Evolutionary conservation across 1,140 invertebrate species (phyloP).

Genomic region (Planococcus citri): DNA sequence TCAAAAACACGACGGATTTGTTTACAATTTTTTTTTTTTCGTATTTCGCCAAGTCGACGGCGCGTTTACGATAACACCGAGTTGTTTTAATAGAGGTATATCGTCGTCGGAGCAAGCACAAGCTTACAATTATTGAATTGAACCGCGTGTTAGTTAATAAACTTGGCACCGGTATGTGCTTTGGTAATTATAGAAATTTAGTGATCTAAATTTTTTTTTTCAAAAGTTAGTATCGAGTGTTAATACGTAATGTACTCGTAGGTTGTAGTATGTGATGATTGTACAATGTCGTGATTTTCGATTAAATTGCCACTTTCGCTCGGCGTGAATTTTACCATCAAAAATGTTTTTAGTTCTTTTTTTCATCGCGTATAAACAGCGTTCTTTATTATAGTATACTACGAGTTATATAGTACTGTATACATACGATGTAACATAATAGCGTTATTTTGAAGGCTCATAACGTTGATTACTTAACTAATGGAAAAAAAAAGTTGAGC

Average conservation of each 20-base stretch:
- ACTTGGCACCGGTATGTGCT: background rate
- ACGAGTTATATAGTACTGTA: no score
- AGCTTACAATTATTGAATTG: background rate
- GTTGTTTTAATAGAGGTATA: background rate
- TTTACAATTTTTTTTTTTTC: background rate
- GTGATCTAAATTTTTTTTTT: no score
- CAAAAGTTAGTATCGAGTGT: no score
- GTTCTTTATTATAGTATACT: no score
- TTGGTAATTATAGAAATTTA: background rate
- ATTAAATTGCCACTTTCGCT: no score
- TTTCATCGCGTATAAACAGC: background rate
- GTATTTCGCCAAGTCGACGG: background rate
- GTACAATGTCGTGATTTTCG: no score
- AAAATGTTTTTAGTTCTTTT: no score
- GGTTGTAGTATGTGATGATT: no score
- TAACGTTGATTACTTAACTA: background rate
- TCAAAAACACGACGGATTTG: slow-evolving; percentile 1
- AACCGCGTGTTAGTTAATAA: background rate
- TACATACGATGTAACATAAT: background rate
- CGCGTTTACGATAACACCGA: background rate
- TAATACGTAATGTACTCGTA: no score
- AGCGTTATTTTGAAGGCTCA: background rate
- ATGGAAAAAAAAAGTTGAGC: background rate
- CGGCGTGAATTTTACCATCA: no score
- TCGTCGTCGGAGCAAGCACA: background rate